Conservation (phyloP, 2,888 invertebrate species). For the Lypha dubia region DNA sequence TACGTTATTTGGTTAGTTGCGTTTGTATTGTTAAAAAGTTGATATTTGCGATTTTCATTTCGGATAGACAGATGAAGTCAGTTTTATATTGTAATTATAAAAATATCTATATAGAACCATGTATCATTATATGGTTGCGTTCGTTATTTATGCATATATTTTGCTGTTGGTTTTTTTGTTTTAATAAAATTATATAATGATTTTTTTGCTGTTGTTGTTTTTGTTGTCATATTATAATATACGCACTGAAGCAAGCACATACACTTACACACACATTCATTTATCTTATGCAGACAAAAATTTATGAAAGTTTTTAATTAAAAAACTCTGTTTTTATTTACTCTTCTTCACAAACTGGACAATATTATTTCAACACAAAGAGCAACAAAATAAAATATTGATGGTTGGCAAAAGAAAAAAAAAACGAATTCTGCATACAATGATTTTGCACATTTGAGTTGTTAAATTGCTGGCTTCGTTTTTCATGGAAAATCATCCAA, state of each 20-base stretch:
- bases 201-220: no score
- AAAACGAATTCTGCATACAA: not conserved
- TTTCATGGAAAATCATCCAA: conserved; percentile 7
- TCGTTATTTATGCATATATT: conserved; percentile 54
- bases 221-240: conserved; percentile 16
- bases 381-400: conserved; percentile 50
- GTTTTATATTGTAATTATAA: not conserved
- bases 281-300: conserved; percentile 41
- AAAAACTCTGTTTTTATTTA: conserved; percentile 40
- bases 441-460: conserved; percentile 38
- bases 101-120: not conserved
- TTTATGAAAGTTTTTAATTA: conserved; percentile 66
- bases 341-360: conserved; percentile 7
- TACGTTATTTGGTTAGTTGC: conserved; percentile 37
- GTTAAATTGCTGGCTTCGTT: conserved; percentile 11
- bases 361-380: conserved; percentile 53
- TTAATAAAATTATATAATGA: no score
- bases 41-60: conserved; percentile 60
- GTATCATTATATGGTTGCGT: conserved; percentile 38
- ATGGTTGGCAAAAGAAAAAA: not conserved
- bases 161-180: not conserved
- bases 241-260: conserved; percentile 5
- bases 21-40: conserved; percentile 49
- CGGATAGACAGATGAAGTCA: conserved; percentile 42
- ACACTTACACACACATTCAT: not conserved